Conservation (phyloP, 2,888 invertebrate genomes). For the Achlya flavicornis region DNA sequence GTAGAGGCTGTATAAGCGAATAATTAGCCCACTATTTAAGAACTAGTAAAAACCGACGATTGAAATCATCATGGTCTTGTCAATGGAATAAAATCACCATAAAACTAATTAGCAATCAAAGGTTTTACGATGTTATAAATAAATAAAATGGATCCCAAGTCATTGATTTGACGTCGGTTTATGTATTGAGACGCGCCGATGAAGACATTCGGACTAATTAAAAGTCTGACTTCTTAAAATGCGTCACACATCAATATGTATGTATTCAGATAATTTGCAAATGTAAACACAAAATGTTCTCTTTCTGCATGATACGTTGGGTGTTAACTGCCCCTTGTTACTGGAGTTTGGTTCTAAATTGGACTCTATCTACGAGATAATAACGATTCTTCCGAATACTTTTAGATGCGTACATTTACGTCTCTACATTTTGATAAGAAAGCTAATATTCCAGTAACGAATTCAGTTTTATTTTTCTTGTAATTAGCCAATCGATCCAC, state of each 20-base stretch:
- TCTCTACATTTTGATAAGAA: not conserved
- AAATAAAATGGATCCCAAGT: slow-evolving; percentile 64
- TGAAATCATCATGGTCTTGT: slow-evolving; percentile 48
- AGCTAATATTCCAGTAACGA: not conserved
- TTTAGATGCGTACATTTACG: not conserved
- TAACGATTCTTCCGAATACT: not conserved
- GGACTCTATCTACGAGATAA: not conserved
- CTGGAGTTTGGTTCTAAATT: not conserved
- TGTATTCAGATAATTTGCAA: slow-evolving; percentile 31
- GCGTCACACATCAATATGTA: slow-evolving; percentile 60
- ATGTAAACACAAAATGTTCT: slow-evolving; percentile 25
- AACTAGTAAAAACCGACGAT: slow-evolving; percentile 20
- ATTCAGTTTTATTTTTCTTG: slow-evolving; percentile 2
- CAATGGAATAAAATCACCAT: slow-evolving; percentile 65
- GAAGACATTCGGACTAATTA: slow-evolving; percentile 70
- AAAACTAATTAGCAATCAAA: slow-evolving; percentile 79
- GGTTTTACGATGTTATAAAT: slow-evolving; percentile 73
- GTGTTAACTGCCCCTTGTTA: not conserved
- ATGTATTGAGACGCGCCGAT: slow-evolving; percentile 58
- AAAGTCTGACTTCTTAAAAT: slow-evolving; percentile 54
- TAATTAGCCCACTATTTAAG: slow-evolving; percentile 15
- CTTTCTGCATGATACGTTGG: slow-evolving; percentile 2
- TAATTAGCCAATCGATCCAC: slow-evolving; percentile 14
- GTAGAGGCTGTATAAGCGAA: slow-evolving; percentile 13
- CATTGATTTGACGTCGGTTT: slow-evolving; percentile 58